Evolutionary conservation across 2,113 vertebrate species (phyloP), one percentile per base, ranked within the genome.

Genomic region (Trematocara stigmaticum): DNA sequence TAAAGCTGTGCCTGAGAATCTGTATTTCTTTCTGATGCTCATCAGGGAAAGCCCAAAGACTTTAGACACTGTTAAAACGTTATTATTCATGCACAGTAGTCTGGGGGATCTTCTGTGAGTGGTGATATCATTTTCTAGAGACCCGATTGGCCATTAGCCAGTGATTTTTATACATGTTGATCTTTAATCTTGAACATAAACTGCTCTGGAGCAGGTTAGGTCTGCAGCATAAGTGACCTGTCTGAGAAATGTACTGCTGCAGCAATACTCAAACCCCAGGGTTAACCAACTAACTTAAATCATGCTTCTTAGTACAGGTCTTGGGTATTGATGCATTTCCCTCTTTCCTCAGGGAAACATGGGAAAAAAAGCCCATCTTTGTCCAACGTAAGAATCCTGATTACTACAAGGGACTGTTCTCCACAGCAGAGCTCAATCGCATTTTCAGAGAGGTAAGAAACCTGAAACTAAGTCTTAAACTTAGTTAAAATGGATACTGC

Each of bases 331-430:
- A 31, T 49, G n/a, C 45, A 52, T 23, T 51, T 55, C 82, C 20
- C 9, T 57, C 8, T 47, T 45, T 52, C 51, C 7, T 3, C 15
- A 97, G 97, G 51, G 96, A 96, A 56, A 95, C 96, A 1, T 99
- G 99, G 98, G 99, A 99, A 93, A 97, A 97, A 90, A 96, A 96
- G 51, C 98, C 98, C 2, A 94, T 98, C 84, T 93, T 98, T 56
- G 91, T 99, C 78, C 97, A 94, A 81, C 96, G 98, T 3, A 94
- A 96, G 20, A 96, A 97, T 87, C 95, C 57, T n/a, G 66, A 93
- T 59, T 99, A 99, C 89, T 99, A 98, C 88, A 93, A 92, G 38
- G 98, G 97, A 9, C 95, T 99, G 1, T 99, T 99, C 93, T 99
- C 98, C n/a, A 98, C 98, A 0, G 93, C 96, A 1, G 98, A 98